phyloP scores from a whole-genome alignment of 2,113 vertebrate genomes.

The Otus sunia region DNA sequence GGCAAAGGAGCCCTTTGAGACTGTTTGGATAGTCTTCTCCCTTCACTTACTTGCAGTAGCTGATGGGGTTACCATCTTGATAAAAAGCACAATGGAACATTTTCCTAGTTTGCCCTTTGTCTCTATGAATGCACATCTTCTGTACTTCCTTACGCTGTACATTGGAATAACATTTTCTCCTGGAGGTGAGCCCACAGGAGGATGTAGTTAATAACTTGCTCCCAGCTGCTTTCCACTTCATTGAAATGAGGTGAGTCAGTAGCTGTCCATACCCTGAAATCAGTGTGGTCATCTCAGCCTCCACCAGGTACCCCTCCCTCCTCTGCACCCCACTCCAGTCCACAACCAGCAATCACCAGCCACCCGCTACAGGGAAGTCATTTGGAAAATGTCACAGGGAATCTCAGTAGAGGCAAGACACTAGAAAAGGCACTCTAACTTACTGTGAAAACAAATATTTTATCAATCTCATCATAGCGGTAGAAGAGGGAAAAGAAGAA shows the following conservation, averaged over 20 bases:
- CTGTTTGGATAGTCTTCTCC: background rate
- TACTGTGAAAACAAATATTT: background rate
- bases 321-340: background rate
- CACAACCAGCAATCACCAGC: background rate
- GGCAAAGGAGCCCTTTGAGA: background rate
- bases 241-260: background rate
- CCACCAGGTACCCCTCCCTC: background rate
- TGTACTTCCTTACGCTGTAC: background rate
- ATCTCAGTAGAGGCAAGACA: background rate
- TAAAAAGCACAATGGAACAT: background rate
- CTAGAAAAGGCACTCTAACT: background rate
- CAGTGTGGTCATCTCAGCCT: background rate
- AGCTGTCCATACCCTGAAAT: background rate
- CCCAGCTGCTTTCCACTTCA: background rate
- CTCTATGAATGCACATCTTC: background rate
- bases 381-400: background rate
- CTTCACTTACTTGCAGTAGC: background rate
- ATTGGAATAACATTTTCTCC: background rate
- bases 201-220: background rate
- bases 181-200: background rate
- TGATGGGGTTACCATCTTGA: background rate
- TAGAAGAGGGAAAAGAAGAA: background rate
- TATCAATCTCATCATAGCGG: accelerated
- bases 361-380: accelerated
- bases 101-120: background rate